Conservation (phyloP, 2,113 vertebrate species). For the Amia ocellicauda region DNA sequence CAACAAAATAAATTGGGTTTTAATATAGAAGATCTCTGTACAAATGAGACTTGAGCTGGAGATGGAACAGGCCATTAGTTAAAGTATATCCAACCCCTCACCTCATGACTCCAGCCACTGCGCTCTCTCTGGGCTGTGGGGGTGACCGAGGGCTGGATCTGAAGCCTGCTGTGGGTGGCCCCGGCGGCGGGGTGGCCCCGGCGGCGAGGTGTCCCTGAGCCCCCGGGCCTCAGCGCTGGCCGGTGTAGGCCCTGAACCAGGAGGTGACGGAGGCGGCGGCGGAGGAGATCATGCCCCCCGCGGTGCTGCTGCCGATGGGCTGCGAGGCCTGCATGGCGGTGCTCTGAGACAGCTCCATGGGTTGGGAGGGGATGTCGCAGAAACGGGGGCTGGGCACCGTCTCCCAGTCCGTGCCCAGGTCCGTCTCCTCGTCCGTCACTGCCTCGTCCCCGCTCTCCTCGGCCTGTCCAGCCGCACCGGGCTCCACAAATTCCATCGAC, state of each 20-base stretch:
- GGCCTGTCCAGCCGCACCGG: constrained; percentile 71
- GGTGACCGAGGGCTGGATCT: no score
- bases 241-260: constrained; percentile 90
- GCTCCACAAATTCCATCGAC: constrained; percentile 95
- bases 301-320: constrained; percentile 69
- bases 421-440: constrained; percentile 89
- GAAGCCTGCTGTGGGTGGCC: no score
- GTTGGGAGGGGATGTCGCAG: constrained; percentile 96
- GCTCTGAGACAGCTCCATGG: constrained; percentile 88
- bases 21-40: no score
- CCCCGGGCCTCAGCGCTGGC: constrained; percentile 76
- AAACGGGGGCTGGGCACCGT: constrained; percentile 93
- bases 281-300: constrained; percentile 92
- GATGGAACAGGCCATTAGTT: background rate
- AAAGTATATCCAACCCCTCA: background rate
- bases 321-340: constrained; percentile 80
- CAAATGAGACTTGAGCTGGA: no score
- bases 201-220: background rate
- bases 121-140: no score
- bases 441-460: constrained; percentile 90
- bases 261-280: constrained; percentile 92
- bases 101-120: background rate
- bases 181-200: no score
- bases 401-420: constrained; percentile 97
- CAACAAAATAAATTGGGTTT: no score